A percentile compares a stretch with the other conserved stretches of the same genome.
Evolutionary conservation across 2,888 invertebrate genomes (phyloP).

Genomic region (Xiphydria camelus): DNA sequence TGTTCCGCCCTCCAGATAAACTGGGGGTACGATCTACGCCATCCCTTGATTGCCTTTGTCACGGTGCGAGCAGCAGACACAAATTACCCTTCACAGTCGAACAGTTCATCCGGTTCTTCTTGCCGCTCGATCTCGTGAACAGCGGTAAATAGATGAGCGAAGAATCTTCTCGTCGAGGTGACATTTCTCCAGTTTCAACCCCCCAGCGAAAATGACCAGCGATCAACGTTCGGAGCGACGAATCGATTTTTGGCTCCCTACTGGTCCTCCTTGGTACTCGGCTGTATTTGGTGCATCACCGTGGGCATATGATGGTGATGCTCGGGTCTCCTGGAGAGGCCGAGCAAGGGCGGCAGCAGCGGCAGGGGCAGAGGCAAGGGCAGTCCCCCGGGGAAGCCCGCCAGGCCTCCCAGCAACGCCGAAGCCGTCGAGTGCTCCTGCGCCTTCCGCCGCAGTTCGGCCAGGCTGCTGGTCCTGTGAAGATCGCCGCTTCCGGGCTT

Average conservation of each 20-base stretch:
- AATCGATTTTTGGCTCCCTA: slow-evolving; percentile 27
- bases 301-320: slow-evolving; percentile 52
- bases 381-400: slow-evolving; percentile 50
- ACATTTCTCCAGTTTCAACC: not conserved
- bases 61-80: slow-evolving; percentile 26
- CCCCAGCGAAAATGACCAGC: not conserved
- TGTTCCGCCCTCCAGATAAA: too few species aligned
- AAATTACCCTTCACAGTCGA: slow-evolving; percentile 29
- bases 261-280: slow-evolving; percentile 52
- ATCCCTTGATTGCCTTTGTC: slow-evolving; percentile 31
- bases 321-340: slow-evolving; percentile 56
- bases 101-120: too few species aligned
- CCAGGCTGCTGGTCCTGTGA: slow-evolving; percentile 73
- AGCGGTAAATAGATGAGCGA: too few species aligned
- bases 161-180: not conserved
- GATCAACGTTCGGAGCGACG: too few species aligned
- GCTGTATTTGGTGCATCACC: slow-evolving; percentile 52
- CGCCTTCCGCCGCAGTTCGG: slow-evolving; percentile 88
- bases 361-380: slow-evolving; percentile 57
- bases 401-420: slow-evolving; percentile 48
- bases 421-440: slow-evolving; percentile 91
- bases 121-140: too few species aligned
- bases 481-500: slow-evolving; percentile 57
- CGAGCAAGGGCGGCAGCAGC: slow-evolving; percentile 60
- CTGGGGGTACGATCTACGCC: too few species aligned